phyloP scores from a whole-genome alignment of 2,797 vertebrate genomes.

The Catostomus latipinnis region DNA sequence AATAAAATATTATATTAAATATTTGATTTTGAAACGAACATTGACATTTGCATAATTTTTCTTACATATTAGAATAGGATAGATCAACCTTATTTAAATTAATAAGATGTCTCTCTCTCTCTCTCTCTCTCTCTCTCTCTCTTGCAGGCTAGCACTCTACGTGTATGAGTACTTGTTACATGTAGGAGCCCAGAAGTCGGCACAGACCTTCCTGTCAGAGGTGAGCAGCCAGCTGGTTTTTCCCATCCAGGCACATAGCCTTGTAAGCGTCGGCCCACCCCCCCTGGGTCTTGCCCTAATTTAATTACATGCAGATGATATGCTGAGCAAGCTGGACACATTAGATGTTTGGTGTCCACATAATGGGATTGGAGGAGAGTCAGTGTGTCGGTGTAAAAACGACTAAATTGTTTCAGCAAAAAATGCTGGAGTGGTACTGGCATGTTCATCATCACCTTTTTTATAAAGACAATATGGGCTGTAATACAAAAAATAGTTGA shows the following conservation, averaged over 20 bases:
- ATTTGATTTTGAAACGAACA: no score
- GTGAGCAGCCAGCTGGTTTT: slow-evolving; percentile 72
- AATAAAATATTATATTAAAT: no score
- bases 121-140: slow-evolving; percentile 8
- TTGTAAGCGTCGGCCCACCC: slow-evolving; percentile 3
- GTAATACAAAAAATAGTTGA: not conserved
- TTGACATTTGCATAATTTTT: no score
- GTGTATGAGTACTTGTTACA: slow-evolving; percentile 96
- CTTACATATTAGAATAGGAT: no score
- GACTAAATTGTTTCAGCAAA: slow-evolving; percentile 36
- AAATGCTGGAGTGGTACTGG: not conserved
- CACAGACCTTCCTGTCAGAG: slow-evolving; percentile 97
- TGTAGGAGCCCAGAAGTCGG: slow-evolving; percentile 94
- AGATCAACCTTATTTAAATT: not conserved
- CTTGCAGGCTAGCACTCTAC: slow-evolving; percentile 90
- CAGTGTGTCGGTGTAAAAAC: slow-evolving; percentile 27
- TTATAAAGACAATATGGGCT: not conserved
- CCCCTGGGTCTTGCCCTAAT: slow-evolving; percentile 44
- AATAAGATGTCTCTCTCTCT: not conserved
- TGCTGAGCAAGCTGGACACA: slow-evolving; percentile 56
- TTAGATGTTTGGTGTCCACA: slow-evolving; percentile 53
- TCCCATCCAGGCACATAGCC: slow-evolving; percentile 38
- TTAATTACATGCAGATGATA: slow-evolving; percentile 49
- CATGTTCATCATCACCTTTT: slow-evolving; percentile 16
- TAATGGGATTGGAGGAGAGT: slow-evolving; percentile 52